These are phyloP conservation scores for Oostethus manadensis DNA, from an alignment of 2,113 vertebrate species.

Conservation along the genomic window DNA sequence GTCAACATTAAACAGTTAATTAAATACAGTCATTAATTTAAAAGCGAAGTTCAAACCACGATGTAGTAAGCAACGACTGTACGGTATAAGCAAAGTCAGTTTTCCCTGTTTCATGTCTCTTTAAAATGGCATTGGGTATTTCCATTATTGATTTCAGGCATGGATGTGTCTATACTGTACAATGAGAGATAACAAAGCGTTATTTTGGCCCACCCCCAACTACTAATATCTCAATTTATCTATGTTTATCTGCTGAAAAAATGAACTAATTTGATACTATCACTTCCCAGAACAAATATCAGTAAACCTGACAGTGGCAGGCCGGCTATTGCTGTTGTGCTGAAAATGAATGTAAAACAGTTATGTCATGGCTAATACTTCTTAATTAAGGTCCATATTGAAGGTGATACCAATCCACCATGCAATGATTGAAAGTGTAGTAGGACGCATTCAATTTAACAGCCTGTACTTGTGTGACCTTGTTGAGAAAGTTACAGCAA, in stretches of 20 bases:
- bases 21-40: too few relatives aligned
- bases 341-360: neutral
- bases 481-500: neutral
- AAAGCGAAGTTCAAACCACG: too few relatives aligned
- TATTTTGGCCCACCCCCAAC: too few relatives aligned
- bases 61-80: too few relatives aligned
- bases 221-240: neutral
- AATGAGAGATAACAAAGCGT: too few relatives aligned
- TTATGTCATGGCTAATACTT: constrained; percentile 2
- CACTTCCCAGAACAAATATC: neutral
- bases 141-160: too few relatives aligned
- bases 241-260: neutral
- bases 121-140: too few relatives aligned
- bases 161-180: too few relatives aligned
- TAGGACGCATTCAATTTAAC: neutral
- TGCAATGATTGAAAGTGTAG: neutral
- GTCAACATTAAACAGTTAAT: too few relatives aligned
- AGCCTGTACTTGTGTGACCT: neutral
- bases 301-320: neutral
- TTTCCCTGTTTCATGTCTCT: too few relatives aligned
- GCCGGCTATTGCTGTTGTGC: neutral
- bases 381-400: constrained; percentile 2
- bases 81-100: too few relatives aligned
- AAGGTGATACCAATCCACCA: neutral
- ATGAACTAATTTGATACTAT: constrained; percentile 1